Base-by-base conservation (phyloP, 2,797 vertebrate species). In the Sternarchorhynchus goeldii region DNA sequence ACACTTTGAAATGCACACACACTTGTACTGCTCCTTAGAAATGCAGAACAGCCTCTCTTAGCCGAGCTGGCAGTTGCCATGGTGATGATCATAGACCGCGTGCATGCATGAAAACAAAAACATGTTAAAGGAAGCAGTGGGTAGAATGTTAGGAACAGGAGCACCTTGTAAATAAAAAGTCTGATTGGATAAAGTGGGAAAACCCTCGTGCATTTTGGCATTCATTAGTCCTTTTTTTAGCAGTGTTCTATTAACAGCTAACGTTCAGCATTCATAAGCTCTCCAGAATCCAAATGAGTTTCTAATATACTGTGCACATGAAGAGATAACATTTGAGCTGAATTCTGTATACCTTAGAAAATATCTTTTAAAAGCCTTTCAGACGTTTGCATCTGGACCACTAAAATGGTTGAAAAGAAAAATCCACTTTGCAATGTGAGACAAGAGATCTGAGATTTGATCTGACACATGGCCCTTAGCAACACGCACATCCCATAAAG, bases 1-100 rank as follows among this genome's bases (percentile, higher is more conserved):
- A 10, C 12, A 12, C n/a, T 50, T 12, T 53, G 53, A 68, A 60
- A 18, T 12, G 20, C 20, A 68, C 34, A 36, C 3, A 36, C n/a
- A 55, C 18, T 60, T 16, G n/a, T 25, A 60, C 53, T 17, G 56
- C 39, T 70, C 29, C 36, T 69, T 66, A 36, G 53, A 58, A 80
- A 78, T 85, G 86, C 85, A 76, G 82, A 73, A 75, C 68, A 66
- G 67, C 77, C 45, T 4, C 5, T 76, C 78, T 77, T 71, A 84
- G 81, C 80, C 3, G 85, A 84, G 81, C 79, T 85, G 83, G 83
- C 81, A 75, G 91, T 91, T 91, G 81, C 91, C 88, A 91, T 91
- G 89, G 90, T 79, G 79, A 91, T 29, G 5, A 84, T 83, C 76
- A 88, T 82, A 87, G 70, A 84, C 81, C 81, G 65, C 59, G 83